Evolutionary conservation across 1,140 invertebrate genomes (phyloP).

Genomic region (Plectus sambesii): DNA sequence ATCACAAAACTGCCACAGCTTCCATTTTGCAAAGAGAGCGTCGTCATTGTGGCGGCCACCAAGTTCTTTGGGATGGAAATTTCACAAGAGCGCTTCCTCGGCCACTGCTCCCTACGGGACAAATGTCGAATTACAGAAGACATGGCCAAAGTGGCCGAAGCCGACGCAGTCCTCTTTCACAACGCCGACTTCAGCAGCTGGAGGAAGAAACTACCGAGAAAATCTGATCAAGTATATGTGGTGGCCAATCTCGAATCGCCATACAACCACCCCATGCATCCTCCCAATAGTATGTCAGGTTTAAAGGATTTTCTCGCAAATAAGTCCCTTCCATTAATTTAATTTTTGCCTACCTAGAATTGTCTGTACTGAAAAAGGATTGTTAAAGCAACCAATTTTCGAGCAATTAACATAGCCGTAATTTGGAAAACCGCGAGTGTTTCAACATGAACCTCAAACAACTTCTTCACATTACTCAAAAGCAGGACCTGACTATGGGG

Average conservation of each 20-base stretch:
- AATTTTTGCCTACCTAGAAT: background rate
- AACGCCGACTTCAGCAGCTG: slow-evolving; percentile 16
- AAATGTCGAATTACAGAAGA: slow-evolving; percentile 14
- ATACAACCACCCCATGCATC: slow-evolving; percentile 15
- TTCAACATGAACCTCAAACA: too few relatives aligned
- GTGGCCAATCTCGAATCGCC: slow-evolving; percentile 19
- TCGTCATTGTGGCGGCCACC: slow-evolving; percentile 16
- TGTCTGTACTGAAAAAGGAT: background rate
- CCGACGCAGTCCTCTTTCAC: slow-evolving; percentile 20
- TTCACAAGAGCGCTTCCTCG: slow-evolving; percentile 13
- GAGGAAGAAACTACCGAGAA: background rate
- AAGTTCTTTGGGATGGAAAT: slow-evolving; percentile 18
- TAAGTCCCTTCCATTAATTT: too few relatives aligned
- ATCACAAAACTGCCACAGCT: too few relatives aligned
- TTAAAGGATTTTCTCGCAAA: slow-evolving; percentile 4
- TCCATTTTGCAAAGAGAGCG: slow-evolving; percentile 7
- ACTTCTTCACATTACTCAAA: too few relatives aligned
- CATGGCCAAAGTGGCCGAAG: slow-evolving; percentile 5
- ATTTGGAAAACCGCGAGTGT: too few relatives aligned
- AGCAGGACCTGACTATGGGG: too few relatives aligned
- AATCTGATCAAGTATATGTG: slow-evolving; percentile 12
- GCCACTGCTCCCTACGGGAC: slow-evolving; percentile 15
- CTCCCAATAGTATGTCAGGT: slow-evolving; percentile 10
- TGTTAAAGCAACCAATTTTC: too few relatives aligned
- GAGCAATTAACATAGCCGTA: too few relatives aligned